Base-by-base conservation (phyloP, 2,888 invertebrate genomes). In the Leucoma salicis region DNA sequence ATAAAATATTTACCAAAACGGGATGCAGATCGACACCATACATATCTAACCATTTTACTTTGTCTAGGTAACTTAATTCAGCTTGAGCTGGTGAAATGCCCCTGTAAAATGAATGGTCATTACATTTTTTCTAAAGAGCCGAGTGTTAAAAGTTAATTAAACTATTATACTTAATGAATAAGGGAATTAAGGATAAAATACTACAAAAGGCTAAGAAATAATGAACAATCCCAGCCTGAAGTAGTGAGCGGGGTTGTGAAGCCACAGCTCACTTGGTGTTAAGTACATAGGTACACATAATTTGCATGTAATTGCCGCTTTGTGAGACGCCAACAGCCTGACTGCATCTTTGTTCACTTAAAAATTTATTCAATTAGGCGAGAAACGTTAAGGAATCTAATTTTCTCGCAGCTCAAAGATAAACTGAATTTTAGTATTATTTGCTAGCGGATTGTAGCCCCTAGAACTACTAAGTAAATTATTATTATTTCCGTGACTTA, bases 21-120 rank as follows among this genome's bases (percentile, higher is more conserved):
- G 97, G 97, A 90, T 99, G 98, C 64, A 98, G 92, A 90, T 99
- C 98, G 35, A 98, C 98, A 36, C 99, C 99, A 77, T 98, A 99
- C 96, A 98, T 97, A 82, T 99, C 98, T 70, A 98, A 92, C 98
- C 98, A 98, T 92, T 98, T 98, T 65, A 97, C 97, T 92, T 98
- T 97, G 86, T 99, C 98, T 82, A 99, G 92, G 89, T 96, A 99
- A 90, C 95, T 96, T 68, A 97, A 91, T 89, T 99, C 98, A 24
- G 98, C 98, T 62, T 96, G 94, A 39, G 97, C 95, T 46, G 98
- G 98, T 63, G 96, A 93, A 81, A 95, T 94, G 53, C 97, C 97
- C 57, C 96, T 96, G 91, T 51, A 79, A 77, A 63, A 31, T 68
- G 63, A 53, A 42, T 52, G 50, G 21, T 42, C 45, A 51, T 50